Percentiles rank a stretch among this genome's conserved stretches.
Evolutionary conservation across 1,140 invertebrate genomes (phyloP).

Genomic region (Lasioglossum baleicum): DNA sequence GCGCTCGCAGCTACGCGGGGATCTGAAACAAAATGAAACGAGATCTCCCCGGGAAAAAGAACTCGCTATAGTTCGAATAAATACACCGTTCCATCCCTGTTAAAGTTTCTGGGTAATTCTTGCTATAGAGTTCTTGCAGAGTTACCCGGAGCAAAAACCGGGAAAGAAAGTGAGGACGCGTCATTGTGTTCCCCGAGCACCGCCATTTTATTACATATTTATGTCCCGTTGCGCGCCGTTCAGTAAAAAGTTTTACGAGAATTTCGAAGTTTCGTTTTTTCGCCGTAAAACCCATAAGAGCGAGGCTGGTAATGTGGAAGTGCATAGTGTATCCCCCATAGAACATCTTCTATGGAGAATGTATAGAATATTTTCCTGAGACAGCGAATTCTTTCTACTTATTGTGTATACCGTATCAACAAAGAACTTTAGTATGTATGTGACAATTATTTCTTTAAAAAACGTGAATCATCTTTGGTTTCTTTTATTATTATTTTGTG

Average conservation of each 20-base stretch:
- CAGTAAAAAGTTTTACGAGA: conserved; percentile 11
- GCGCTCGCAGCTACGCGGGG: conserved; percentile 37
- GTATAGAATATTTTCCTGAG: no score
- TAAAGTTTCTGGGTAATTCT: no score
- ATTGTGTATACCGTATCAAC: no score
- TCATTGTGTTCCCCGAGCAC: background rate
- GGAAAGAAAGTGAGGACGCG: background rate
- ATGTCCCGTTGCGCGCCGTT: background rate
- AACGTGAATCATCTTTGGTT: no score
- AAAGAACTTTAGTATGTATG: no score
- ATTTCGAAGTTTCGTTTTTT: background rate
- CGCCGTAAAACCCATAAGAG: no score
- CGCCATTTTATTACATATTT: conserved; percentile 24
- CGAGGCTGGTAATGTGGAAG: no score
- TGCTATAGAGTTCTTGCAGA: background rate
- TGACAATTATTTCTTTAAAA: no score
- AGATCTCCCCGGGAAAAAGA: background rate
- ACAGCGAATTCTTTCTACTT: no score
- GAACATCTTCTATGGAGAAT: no score
- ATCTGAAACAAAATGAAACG: conserved; percentile 9
- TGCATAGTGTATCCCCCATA: no score
- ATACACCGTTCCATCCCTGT: background rate
- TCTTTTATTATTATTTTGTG: no score
- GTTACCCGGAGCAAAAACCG: background rate
- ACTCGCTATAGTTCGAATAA: background rate